Percentiles rank a stretch among this genome's conserved stretches.
Conservation (phyloP, 2,888 invertebrate species). For the Eupsilia transversa region DNA sequence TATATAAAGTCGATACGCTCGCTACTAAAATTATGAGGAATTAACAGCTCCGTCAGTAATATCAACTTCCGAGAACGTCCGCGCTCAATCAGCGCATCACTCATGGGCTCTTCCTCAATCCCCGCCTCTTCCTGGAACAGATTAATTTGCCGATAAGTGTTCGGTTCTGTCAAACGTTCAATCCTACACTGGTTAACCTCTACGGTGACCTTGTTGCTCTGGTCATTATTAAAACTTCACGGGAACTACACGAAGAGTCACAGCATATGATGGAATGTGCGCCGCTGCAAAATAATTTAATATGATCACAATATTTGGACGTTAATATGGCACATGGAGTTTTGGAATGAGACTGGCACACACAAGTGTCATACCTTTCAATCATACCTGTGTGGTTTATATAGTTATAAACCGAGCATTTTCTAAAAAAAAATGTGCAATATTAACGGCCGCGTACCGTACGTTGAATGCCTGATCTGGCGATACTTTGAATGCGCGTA, state of each 20-base stretch:
- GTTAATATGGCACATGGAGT: background rate
- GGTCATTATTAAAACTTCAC: background rate
- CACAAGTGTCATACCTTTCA: background rate
- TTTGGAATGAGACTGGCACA: background rate
- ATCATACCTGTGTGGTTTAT: too few relatives aligned
- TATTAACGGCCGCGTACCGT: background rate
- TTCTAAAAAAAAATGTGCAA: background rate
- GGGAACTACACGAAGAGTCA: background rate
- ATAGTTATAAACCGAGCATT: background rate
- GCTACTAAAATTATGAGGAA: background rate
- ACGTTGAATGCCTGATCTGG: background rate
- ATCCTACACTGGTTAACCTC: background rate
- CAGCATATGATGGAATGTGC: background rate
- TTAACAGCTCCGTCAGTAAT: background rate
- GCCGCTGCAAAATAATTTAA: background rate
- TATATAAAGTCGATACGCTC: background rate
- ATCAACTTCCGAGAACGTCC: background rate
- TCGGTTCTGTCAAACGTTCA: background rate
- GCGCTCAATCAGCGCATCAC: background rate
- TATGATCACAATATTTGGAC: background rate
- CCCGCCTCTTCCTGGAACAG: background rate
- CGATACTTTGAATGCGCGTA: background rate
- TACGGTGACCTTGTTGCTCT: background rate
- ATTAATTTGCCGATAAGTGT: conserved; percentile 12
- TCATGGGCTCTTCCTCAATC: background rate